phyloP scores from a whole-genome alignment of 2,113 vertebrate genomes.

The Brachyhypopomus occidentalis region DNA sequence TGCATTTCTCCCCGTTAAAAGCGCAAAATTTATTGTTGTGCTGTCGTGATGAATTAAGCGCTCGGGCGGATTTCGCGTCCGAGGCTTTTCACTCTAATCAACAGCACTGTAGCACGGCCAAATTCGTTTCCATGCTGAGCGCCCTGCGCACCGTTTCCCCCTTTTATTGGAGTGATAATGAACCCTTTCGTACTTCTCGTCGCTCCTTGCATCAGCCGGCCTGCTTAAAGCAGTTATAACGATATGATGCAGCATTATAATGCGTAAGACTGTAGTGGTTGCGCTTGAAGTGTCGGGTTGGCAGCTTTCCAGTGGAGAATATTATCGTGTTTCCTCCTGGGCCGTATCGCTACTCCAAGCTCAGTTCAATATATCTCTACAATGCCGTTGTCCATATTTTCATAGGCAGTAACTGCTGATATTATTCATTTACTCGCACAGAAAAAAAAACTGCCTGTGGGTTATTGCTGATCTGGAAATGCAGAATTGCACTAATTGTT shows the following conservation, averaged over 20 bases:
- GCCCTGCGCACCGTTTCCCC: constrained; percentile 45
- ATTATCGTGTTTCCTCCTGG: not conserved
- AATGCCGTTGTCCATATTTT: constrained; percentile 3
- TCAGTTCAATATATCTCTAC: constrained; percentile 5
- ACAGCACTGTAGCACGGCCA: constrained; percentile 48
- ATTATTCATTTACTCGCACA: constrained; percentile 5
- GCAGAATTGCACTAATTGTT: not conserved
- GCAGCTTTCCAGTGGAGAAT: not conserved
- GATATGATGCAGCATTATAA: constrained; percentile 30
- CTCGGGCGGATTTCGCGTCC: constrained; percentile 51
- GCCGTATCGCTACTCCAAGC: constrained; percentile 5
- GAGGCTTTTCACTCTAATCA: constrained; percentile 62
- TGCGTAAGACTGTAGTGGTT: constrained; percentile 14
- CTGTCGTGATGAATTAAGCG: constrained; percentile 64
- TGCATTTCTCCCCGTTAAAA: constrained; percentile 53
- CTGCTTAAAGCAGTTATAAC: constrained; percentile 45
- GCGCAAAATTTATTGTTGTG: constrained; percentile 60
- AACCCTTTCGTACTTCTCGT: constrained; percentile 48
- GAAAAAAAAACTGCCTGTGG: not conserved
- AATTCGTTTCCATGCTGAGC: constrained; percentile 47
- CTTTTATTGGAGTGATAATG: constrained; percentile 40
- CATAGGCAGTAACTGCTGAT: not conserved
- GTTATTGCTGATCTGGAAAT: not conserved
- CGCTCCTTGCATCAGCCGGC: constrained; percentile 29
- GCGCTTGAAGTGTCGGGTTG: not conserved